Conservation (phyloP, 2,888 invertebrate species). For the Tetanocera ferruginea region DNA sequence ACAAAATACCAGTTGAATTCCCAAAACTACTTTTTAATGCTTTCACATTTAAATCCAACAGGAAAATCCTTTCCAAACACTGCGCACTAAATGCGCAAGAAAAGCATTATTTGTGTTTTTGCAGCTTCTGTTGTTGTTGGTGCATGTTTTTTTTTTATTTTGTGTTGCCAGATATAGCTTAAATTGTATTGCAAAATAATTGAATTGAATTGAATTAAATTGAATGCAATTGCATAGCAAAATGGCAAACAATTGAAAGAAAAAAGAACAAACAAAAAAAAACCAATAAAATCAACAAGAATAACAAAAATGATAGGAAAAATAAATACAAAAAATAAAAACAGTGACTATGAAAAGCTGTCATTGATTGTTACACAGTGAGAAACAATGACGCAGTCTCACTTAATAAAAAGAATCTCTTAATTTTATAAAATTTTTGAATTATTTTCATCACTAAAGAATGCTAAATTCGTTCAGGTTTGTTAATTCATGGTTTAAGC, state of each 20-base stretch:
- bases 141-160: conserved; percentile 37
- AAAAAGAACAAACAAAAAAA: conserved; percentile 2
- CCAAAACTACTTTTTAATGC: conserved; percentile 37
- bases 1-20: conserved; percentile 28
- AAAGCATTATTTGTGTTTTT: neutral
- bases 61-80: conserved; percentile 3
- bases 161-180: conserved; percentile 49
- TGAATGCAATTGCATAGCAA: conserved; percentile 50
- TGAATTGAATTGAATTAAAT: conserved; percentile 44
- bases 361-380: neutral
- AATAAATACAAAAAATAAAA: conserved; percentile 36
- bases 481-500: no score
- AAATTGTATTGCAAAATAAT: conserved; percentile 56
- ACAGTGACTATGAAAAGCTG: neutral
- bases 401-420: no score
- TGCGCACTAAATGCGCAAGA: neutral
- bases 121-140: neutral
- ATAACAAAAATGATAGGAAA: conserved; percentile 37
- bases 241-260: conserved; percentile 47
- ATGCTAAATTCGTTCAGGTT: no score
- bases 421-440: no score
- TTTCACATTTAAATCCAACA: conserved; percentile 30
- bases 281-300: conserved; percentile 20
- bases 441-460: neutral
- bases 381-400: neutral